phyloP scores from a whole-genome alignment of 2,797 vertebrate species.

The Neolamprologus multifasciatus region DNA sequence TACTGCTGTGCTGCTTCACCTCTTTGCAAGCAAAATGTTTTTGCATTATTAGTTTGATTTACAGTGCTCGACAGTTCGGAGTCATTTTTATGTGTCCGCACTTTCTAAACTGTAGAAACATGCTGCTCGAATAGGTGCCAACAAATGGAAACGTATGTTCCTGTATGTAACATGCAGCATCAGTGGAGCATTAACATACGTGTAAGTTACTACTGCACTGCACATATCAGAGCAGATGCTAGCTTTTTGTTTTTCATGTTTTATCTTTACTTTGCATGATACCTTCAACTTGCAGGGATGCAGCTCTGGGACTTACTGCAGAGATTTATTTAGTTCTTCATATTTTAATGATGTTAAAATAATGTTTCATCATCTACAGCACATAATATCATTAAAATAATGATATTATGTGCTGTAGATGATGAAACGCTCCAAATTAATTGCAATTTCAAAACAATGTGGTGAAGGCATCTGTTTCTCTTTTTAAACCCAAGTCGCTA shows the following conservation, averaged over 20 bases:
- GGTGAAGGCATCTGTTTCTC: background rate
- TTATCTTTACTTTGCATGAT: background rate
- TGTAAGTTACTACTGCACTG: background rate
- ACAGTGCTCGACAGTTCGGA: background rate
- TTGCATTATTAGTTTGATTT: background rate
- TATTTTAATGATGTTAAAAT: background rate
- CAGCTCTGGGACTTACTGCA: background rate
- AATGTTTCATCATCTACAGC: background rate
- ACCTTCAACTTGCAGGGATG: rapidly evolving
- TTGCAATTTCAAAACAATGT: rapidly evolving
- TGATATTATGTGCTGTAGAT: background rate
- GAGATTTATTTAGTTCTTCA: background rate
- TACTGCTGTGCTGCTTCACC: background rate
- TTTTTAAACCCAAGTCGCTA: background rate
- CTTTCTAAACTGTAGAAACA: background rate
- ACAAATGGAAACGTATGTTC: rapidly evolving
- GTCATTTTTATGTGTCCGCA: background rate
- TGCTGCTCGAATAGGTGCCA: rapidly evolving
- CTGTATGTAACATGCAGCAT: background rate
- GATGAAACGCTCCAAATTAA: background rate
- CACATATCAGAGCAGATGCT: rapidly evolving
- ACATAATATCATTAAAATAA: background rate
- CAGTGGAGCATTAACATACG: background rate
- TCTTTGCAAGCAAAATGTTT: background rate
- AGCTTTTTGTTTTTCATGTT: background rate